Conservation (phyloP, 2,797 vertebrate genomes). For the Ambastaia sidthimunki region DNA sequence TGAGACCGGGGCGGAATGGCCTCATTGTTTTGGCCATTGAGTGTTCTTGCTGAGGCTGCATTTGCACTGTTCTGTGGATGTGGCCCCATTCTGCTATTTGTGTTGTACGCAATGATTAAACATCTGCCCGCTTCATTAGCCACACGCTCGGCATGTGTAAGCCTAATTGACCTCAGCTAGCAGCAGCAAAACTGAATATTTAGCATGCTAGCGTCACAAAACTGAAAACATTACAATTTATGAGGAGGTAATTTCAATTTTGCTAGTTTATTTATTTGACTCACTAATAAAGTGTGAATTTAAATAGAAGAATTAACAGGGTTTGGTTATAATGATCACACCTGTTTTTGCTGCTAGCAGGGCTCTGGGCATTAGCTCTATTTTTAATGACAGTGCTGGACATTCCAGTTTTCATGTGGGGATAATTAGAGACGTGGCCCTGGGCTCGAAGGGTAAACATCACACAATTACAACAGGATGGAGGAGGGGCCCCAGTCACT, state of each 20-base stretch:
- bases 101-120: constrained; percentile 54
- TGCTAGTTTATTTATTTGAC: neutral
- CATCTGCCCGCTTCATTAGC: constrained; percentile 52
- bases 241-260: constrained; percentile 5
- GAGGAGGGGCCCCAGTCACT: constrained; percentile 51
- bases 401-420: constrained; percentile 70
- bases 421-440: constrained; percentile 68
- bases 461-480: constrained; percentile 65
- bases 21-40: constrained; percentile 62
- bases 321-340: constrained; percentile 63
- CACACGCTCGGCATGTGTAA: neutral
- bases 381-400: constrained; percentile 71
- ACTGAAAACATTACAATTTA: constrained; percentile 19
- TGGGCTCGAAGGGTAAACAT: constrained; percentile 67
- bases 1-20: neutral
- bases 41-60: constrained; percentile 66
- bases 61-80: constrained; percentile 56
- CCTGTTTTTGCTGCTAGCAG: constrained; percentile 64
- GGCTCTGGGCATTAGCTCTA: constrained; percentile 61
- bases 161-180: constrained; percentile 21
- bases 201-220: constrained; percentile 27
- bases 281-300: constrained; percentile 35
- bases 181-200: neutral
- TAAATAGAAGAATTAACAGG: constrained; percentile 22
- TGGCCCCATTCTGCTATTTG: constrained; percentile 36